Conservation (phyloP, 2,797 vertebrate species). For the Rhinella marina region DNA sequence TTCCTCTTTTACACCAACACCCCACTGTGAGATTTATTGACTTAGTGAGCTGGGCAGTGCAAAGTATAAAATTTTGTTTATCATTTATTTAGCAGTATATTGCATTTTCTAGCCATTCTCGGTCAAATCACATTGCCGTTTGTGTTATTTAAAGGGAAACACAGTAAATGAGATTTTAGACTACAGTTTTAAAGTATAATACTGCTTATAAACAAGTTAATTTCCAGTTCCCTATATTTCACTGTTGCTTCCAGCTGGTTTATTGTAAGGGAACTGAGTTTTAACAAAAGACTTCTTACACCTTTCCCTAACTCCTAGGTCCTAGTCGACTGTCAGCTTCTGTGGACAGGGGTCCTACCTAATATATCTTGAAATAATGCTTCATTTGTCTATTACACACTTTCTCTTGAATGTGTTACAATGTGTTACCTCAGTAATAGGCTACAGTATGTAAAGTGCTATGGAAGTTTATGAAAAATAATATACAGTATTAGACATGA, state of each 20-base stretch:
- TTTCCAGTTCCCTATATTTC: not conserved
- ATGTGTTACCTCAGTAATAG: not conserved
- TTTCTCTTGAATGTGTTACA: not conserved
- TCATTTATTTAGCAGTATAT: conserved; percentile 55
- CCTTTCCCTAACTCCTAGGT: not conserved
- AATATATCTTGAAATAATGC: not conserved
- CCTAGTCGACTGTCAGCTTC: not conserved
- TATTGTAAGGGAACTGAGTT: not conserved
- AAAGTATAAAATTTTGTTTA: conserved; percentile 51
- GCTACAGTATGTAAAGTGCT: not conserved
- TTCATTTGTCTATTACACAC: not conserved
- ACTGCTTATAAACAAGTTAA: conserved; percentile 42
- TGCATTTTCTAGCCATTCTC: conserved; percentile 46
- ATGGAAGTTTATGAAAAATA: not conserved
- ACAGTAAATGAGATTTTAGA: conserved; percentile 45
- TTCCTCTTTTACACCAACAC: conserved; percentile 43
- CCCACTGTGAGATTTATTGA: conserved; percentile 62
- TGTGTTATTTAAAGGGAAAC: conserved; percentile 46
- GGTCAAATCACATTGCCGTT: conserved; percentile 21
- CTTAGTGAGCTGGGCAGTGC: conserved; percentile 45
- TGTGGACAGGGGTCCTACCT: not conserved
- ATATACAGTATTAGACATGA: too few relatives aligned
- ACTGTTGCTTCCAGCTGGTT: conserved; percentile 37
- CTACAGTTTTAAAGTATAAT: conserved; percentile 26
- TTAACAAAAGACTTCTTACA: not conserved